Evolutionary conservation across 2,888 invertebrate species (phyloP), one percentile per base, ranked within the genome.

Genomic region (Coenonympha glycerion): DNA sequence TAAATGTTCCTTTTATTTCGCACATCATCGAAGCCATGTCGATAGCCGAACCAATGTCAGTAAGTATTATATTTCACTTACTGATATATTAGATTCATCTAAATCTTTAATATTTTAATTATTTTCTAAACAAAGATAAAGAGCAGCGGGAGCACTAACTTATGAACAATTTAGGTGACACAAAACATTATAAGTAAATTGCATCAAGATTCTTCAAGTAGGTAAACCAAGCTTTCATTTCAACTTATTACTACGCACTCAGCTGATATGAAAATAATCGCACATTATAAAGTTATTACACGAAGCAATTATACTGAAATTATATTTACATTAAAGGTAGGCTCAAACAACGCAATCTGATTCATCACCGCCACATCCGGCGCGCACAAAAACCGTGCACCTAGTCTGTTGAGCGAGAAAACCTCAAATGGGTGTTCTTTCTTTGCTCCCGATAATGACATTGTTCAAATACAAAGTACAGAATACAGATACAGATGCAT

Each of bases 381-480:
- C 71, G 80, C 69, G 71, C 69, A 73, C 68, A 77, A 81, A 81
- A 84, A 83, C 67, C 62, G 56, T 62, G 59, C 61, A 68, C 63
- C 65, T 63, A 62, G 68, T 57, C 60, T 63, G 63, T 67, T 68
- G 65, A 67, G 63, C 71, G 68, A 68, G 70, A 71, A 71, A 77
- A 84, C 81, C 81, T 78, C 84, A 82, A 86, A 83, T 77, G 71
- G 67, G 73, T 37, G 75, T 79, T 76, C 75, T 68, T 68, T 70
- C 65, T 69, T 70, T 59, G 63, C 61, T 62, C 57, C 61, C 65
- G 60, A 66, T 68, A 66, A 71, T 72, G 71, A 69, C 64, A 64
- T 59, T 63, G 55, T n/a, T n/a, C n/a, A n/a, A n/a, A n/a, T n/a
- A n/a, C n/a, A n/a, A n/a, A n/a, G n/a, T 66, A 47, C 31, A 24